Percentiles rank a stretch among this genome's conserved stretches.
Conservation (phyloP, 2,113 vertebrate genomes). For the Ceuthmochares aereus region DNA sequence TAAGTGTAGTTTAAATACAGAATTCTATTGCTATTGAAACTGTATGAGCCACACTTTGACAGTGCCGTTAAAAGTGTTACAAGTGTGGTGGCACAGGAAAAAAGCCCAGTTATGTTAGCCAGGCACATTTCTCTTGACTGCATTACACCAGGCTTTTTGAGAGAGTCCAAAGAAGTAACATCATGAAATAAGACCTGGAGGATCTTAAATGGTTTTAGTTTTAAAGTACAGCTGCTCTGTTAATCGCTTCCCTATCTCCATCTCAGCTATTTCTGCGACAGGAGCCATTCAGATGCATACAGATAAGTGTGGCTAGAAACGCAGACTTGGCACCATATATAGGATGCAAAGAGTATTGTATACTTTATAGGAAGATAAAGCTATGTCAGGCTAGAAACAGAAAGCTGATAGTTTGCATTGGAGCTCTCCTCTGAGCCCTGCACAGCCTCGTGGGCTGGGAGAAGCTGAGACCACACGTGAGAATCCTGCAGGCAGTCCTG, state of each 20-base stretch:
- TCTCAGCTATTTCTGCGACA: not conserved
- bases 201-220: not conserved
- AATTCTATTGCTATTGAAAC: not conserved
- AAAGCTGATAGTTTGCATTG: not conserved
- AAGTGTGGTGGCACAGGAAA: not conserved
- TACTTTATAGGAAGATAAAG: not conserved
- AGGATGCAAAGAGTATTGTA: not conserved
- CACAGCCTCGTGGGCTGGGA: rapidly evolving
- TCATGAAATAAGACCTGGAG: not conserved
- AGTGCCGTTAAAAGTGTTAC: not conserved
- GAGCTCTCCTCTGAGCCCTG: not conserved
- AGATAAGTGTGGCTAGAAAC: not conserved
- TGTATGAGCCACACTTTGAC: not conserved
- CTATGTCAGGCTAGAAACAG: not conserved
- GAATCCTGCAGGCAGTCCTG: not conserved
- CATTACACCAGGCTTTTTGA: not conserved
- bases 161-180: not conserved
- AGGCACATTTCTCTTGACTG: not conserved
- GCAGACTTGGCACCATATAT: not conserved
- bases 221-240: not conserved
- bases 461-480: rapidly evolving
- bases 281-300: not conserved
- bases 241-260: not conserved
- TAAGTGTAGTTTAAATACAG: not conserved
- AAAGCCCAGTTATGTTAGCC: not conserved